These are phyloP conservation scores for Synergus itoensis DNA, from an alignment of 2,888 invertebrate species.

Conservation along the genomic window DNA sequence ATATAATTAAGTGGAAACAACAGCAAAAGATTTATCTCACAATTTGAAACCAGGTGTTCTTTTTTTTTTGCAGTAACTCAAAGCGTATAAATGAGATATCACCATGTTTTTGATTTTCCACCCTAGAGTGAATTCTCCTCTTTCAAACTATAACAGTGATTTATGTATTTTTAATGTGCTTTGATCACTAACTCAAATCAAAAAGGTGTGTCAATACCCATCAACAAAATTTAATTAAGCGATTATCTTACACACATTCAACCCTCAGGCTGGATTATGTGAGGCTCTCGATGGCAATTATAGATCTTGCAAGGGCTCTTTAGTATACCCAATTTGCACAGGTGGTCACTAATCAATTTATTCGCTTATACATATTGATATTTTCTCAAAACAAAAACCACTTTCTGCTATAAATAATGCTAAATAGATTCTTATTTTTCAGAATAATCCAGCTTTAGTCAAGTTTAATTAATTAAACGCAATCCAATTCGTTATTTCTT, in stretches of 20 bases:
- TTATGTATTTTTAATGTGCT: no score
- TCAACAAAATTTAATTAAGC: slow-evolving; percentile 40
- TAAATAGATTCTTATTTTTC: background rate
- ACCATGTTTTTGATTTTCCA: no score
- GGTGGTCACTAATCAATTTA: background rate
- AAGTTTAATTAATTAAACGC: background rate
- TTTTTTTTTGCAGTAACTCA: no score
- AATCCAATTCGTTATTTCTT: no score
- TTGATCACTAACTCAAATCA: background rate
- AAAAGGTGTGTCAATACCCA: slow-evolving; percentile 19
- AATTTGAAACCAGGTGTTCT: no score
- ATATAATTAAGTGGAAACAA: no score
- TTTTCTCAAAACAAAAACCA: background rate
- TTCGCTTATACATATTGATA: background rate
- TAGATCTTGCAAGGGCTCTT: slow-evolving; percentile 32
- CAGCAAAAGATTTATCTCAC: no score
- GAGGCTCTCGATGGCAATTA: slow-evolving; percentile 39
- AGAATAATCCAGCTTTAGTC: background rate
- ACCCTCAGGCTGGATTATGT: slow-evolving; percentile 22
- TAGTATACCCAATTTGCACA: slow-evolving; percentile 3
- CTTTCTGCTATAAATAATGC: background rate
- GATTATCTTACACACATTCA: slow-evolving; percentile 42
- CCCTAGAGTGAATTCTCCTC: no score
- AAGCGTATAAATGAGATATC: no score
- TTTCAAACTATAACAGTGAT: no score